A percentile compares a stretch with the other conserved stretches of the same genome.
phyloP scores from a whole-genome alignment of 2,888 invertebrate species.

The Zele albiditarsus region DNA sequence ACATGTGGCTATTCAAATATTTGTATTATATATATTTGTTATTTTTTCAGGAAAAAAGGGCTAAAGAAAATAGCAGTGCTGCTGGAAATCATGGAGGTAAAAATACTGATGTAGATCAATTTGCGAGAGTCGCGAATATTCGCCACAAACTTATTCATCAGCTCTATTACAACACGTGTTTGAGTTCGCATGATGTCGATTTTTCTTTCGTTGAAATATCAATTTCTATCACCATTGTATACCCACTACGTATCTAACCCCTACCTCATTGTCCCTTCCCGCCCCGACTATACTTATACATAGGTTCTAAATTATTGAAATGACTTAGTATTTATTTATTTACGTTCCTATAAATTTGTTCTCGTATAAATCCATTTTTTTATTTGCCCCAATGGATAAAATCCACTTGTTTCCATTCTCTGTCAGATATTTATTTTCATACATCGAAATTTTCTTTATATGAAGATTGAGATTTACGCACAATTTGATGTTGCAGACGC shows the following conservation, averaged over 20 bases:
- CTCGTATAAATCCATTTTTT: background rate
- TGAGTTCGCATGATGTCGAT: conserved; percentile 50
- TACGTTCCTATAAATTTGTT: background rate
- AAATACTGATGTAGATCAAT: conserved; percentile 55
- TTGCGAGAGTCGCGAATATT: background rate
- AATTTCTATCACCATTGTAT: background rate
- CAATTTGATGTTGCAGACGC: conserved; percentile 59
- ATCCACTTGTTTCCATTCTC: background rate
- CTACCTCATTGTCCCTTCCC: background rate
- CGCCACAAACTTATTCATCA: conserved; percentile 4
- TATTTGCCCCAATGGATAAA: too few relatives aligned
- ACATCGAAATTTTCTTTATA: background rate
- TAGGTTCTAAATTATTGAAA: background rate
- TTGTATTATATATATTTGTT: conserved; percentile 24
- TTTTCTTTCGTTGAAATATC: conserved; percentile 12
- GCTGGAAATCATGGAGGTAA: conserved; percentile 71
- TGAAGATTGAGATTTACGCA: background rate
- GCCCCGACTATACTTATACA: background rate
- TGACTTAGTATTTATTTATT: background rate
- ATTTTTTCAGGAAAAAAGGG: conserved; percentile 68
- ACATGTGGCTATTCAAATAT: background rate
- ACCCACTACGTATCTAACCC: background rate
- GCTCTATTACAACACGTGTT: conserved; percentile 49
- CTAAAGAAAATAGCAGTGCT: conserved; percentile 70
- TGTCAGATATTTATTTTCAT: too few relatives aligned